A percentile compares a stretch with the other conserved stretches of the same genome.
Conservation (phyloP, 2,888 invertebrate genomes). For the Mylabris sibirica region DNA sequence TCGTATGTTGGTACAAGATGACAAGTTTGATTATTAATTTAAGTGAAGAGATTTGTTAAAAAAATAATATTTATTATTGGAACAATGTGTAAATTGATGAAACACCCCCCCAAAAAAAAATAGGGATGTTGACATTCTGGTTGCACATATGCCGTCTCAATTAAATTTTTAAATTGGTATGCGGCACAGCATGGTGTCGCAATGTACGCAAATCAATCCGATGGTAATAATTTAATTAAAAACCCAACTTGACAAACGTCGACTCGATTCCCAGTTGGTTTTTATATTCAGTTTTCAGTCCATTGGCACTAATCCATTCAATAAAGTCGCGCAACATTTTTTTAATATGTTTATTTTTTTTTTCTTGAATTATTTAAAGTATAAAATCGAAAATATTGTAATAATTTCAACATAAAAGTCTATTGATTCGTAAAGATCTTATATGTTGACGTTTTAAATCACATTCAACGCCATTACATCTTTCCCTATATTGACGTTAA, state of each 20-base stretch:
- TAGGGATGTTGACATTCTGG: background rate
- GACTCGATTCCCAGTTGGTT: constrained; percentile 28
- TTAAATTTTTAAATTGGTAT: constrained; percentile 32
- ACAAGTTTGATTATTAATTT: background rate
- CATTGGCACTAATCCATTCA: background rate
- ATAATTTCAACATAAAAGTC: background rate
- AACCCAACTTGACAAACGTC: constrained; percentile 32
- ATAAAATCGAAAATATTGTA: background rate
- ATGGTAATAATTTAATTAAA: constrained; percentile 50
- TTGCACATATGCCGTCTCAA: constrained; percentile 16
- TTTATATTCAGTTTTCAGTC: constrained; percentile 31
- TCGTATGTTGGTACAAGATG: background rate
- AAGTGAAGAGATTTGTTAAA: background rate
- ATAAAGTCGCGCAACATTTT: background rate
- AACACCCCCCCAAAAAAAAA: background rate
- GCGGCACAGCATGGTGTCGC: constrained; percentile 31
- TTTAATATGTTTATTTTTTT: background rate
- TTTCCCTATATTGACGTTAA: background rate
- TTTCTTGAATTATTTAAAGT: background rate
- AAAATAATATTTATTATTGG: background rate
- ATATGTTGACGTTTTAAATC: constrained; percentile 7
- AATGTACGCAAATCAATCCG: constrained; percentile 49
- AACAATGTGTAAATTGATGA: background rate
- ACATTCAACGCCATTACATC: constrained; percentile 9
- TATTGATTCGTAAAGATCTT: constrained; percentile 1